A percentile compares a stretch with the other conserved stretches of the same genome.
Conservation (phyloP, 2,888 invertebrate genomes). For the Drosophila meridionalis region DNA sequence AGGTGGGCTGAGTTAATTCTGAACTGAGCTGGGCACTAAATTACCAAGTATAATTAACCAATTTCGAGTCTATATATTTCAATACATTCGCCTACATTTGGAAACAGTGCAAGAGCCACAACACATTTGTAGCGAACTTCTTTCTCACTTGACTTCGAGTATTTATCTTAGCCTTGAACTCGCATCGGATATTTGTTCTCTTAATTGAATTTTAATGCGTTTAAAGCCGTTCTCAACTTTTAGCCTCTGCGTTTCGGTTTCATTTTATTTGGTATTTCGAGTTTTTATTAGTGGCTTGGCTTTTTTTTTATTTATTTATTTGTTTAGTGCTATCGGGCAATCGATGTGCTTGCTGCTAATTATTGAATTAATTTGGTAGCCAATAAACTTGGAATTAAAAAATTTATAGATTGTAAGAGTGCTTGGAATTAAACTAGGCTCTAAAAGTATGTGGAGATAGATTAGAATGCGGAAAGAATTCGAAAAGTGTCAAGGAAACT, state of each 20-base stretch:
- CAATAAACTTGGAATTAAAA: conserved; percentile 6
- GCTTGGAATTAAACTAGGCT: neutral
- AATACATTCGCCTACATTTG: conserved; percentile 28
- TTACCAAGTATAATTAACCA: conserved; percentile 57
- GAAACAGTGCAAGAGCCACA: conserved; percentile 9
- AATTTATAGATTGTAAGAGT: neutral
- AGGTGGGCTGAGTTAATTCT: neutral
- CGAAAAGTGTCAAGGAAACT: neutral
- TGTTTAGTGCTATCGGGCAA: conserved; percentile 6
- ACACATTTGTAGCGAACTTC: conserved; percentile 36
- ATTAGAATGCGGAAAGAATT: conserved; percentile 5
- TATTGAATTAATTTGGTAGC: conserved; percentile 37
- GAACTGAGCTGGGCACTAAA: conserved; percentile 63
- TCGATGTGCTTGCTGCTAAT: conserved; percentile 37
- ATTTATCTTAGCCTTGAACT: conserved; percentile 68
- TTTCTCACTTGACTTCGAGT: conserved; percentile 7
- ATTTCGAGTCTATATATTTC: conserved; percentile 17
- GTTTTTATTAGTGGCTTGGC: conserved; percentile 38
- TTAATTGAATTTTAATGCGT: conserved; percentile 64
- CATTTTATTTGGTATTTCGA: conserved; percentile 31
- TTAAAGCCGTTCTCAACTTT: conserved; percentile 51
- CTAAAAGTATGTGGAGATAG: neutral
- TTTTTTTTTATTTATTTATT: conserved; percentile 9
- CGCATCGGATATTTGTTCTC: conserved; percentile 36
- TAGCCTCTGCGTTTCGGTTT: conserved; percentile 6